Evolutionary conservation across 1,140 invertebrate genomes (phyloP).

Genomic region (Penaeus indicus): DNA sequence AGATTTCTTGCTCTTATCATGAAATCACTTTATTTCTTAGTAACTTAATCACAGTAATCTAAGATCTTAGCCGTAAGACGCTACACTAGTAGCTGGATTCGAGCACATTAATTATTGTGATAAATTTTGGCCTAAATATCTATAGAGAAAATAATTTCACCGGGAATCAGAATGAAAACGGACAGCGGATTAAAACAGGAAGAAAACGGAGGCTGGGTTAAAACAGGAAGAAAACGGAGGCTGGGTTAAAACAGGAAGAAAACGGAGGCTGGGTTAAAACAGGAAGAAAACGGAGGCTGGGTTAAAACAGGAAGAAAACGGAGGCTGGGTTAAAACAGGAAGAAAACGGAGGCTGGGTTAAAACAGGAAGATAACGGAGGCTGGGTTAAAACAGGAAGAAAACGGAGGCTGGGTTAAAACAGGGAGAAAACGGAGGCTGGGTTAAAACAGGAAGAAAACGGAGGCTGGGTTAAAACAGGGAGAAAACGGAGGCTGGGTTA

Average conservation of each 20-base stretch:
- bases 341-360: neutral
- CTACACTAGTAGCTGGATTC: no score
- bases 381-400: neutral
- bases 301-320: neutral
- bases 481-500: neutral
- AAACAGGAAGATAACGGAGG: neutral
- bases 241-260: no score
- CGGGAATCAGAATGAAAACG: no score
- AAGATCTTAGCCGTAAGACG: no score
- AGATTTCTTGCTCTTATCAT: no score
- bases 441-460: no score
- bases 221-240: neutral
- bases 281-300: neutral
- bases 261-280: neutral
- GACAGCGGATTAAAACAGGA: neutral
- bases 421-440: no score
- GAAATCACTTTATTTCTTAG: no score
- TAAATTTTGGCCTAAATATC: no score
- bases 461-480: neutral
- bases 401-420: neutral
- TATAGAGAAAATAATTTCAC: no score
- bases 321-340: neutral
- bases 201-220: neutral
- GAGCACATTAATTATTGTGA: no score
- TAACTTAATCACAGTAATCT: no score